Base-by-base conservation (phyloP, 2,888 invertebrate genomes). In the Hyposoter dolosus region DNA sequence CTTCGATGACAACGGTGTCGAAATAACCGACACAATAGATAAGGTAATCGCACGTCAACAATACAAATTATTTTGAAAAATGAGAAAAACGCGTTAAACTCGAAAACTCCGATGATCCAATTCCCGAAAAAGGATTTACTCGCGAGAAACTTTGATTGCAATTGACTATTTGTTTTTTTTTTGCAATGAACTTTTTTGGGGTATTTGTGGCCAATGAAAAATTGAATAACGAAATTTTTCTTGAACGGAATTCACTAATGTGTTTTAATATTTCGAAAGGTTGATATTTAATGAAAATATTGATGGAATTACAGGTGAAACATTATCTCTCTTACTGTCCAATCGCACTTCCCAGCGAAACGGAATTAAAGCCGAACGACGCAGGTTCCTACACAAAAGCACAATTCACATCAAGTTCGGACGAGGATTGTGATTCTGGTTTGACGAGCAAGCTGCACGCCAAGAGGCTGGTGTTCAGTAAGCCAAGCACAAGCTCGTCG, bases 1-100 rank as follows among this genome's bases (percentile, higher is more conserved):
- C 89, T 97, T 96, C 89, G 96, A 97, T 91, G 96, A 96, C 69
- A 96, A 96, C 88, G 96, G 96, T 0, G 95, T 96, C 88, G 94
- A 95, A 87, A 93, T 94, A 56, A 90, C 92, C 3, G 94, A 93
- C 80, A 92, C 93, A 74, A 91, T 94, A 88, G 93, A 94, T 66
- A 94, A 94, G 92, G 94, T 93, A 83, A 87, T 72, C 17, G 3
- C 15, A 32, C 17, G 3, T 32, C 0, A 28, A 47, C 15, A 6
- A 43, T n/a, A 45, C 23, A 45, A 23, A 6, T 45, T 3, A 23
- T 19, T 6, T 12, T 12, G 23, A 15, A 10, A 2, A 69, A 17
- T 40, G 40, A 65, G 1, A 65, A 10, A 65, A 17, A 35, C 35
- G 15, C n/a, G 4, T n/a, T 3, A n/a, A 65, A 32, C 5, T 19